These are phyloP conservation scores for Agelaius phoeniceus DNA, from an alignment of 2,113 vertebrate genomes.

Conservation along the genomic window DNA sequence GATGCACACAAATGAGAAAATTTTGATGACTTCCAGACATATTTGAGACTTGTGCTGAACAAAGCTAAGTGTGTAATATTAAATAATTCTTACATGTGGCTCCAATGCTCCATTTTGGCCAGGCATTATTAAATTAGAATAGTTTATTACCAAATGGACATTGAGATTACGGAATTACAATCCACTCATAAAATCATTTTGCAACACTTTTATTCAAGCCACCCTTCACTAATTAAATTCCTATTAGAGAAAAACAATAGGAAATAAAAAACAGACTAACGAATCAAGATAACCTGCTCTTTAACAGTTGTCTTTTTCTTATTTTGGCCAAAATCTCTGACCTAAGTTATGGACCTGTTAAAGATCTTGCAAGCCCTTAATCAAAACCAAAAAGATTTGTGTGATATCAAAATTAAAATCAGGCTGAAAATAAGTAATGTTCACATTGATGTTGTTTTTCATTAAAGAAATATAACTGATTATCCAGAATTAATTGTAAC, in stretches of 20 bases:
- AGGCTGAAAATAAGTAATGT: not conserved
- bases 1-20: not conserved
- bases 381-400: constrained; percentile 4
- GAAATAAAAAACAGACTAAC: not conserved
- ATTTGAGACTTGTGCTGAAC: not conserved
- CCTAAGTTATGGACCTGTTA: not conserved
- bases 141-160: not conserved
- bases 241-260: not conserved
- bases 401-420: not conserved
- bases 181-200: not conserved
- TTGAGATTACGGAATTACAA: not conserved
- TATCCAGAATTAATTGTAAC: constrained; percentile 31
- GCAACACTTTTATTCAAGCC: not conserved
- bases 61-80: not conserved
- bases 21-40: not conserved
- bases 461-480: constrained; percentile 11
- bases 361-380: not conserved
- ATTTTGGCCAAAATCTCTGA: not conserved
- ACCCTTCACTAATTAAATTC: not conserved
- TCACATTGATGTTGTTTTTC: not conserved
- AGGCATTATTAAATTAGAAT: not conserved
- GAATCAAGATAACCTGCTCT: not conserved
- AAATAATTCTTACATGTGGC: not conserved
- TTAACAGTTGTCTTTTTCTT: not conserved
- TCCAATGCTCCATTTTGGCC: not conserved